Evolutionary conservation across 2,888 invertebrate species (phyloP), one percentile per base, ranked within the genome.

Genomic region (Orthosia gothica): DNA sequence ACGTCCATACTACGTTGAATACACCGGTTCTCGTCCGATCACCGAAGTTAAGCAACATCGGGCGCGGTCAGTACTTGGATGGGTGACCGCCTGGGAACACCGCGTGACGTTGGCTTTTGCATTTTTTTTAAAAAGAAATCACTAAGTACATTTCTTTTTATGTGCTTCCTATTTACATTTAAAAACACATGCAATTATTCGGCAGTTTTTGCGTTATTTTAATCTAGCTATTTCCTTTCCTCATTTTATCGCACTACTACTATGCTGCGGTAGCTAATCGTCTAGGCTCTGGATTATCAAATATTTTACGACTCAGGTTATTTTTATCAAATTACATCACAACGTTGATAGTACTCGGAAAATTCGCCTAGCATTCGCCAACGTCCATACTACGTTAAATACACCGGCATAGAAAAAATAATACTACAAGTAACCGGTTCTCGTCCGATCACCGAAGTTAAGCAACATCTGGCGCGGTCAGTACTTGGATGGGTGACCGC

Each of bases 401-500:
- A 93, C 94, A 94, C 95, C 94, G n/a, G n/a, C n/a, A n/a, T n/a
- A n/a, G n/a, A n/a, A n/a, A n/a, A n/a, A n/a, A n/a, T n/a, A n/a
- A n/a, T n/a, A n/a, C n/a, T n/a, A n/a, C n/a, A n/a, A n/a, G n/a
- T n/a, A n/a, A n/a, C n/a, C n/a, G 94, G 94, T 94, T 95, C 94
- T 95, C 95, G 94, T 95, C 95, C 94, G 95, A 95, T 95, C 95
- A 95, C 40, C 95, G 62, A 49, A 49, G 47, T 63, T 49, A 95
- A 94, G 93, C 95, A 94, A 93, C 93, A 91, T 95, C 93, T 94
- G 95, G 94, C 94, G 94, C 89, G 93, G 93, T 95, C 93, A 95
- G 94, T 95, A 95, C 95, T 95, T 95, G 94, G 94, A 94, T 95
- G 95, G 94, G 94, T 95, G 94, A 95, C 95, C 94, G 93, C 94